Evolutionary conservation across 2,888 invertebrate species (phyloP), one percentile per base, ranked within the genome.

Genomic region (Petrolisthes cinctipes): DNA sequence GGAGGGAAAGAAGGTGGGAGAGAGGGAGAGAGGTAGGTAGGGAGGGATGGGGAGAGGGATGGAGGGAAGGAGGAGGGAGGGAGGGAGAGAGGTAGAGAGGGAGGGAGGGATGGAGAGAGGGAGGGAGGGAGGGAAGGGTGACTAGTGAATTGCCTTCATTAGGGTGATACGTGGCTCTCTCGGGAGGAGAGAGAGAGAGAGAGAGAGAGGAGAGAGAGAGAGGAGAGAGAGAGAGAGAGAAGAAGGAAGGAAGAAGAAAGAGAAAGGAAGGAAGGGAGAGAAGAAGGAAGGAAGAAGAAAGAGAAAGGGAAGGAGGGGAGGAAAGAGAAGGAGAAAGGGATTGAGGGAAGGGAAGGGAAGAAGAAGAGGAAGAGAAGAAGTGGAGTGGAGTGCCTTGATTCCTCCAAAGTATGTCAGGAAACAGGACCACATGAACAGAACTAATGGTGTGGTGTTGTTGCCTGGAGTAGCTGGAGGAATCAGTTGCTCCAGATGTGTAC

Each of bases 141-240:
- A 53, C 78, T 53, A 61, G 53, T 78, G 78, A 73, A n/a, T 37
- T 37, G 37, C 37, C 37, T 37, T 37, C 37, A 37, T 37, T 37
- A 75, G 51, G 68, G 68, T 68, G 56, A 37, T n/a, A 83, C 20
- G 56, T 9, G 23, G 61, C 75, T 57, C 75, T 23, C 37, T 1
- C 76, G 57, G 57, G n/a, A 76, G 75, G 76, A 83, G 57, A 76
- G 75, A 75, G 57, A 83, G 75, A 76, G 75, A 75, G 83, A 76
- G 57, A 53, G n/a, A 56, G 14, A 6, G 37, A 14, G 37, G 37
- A 11, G 6, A 76, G n/a, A 37, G 11, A 51, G 9, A 17, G 76
- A n/a, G 20, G 9, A n/a, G 73, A 73, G 20, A n/a, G 20, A 61
- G 9, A 61, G 61, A 17, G 17, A 17, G 17, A 17, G 17, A 61